Evolutionary conservation across 1,140 invertebrate genomes (phyloP).

Genomic region (Brachionus koreanus): DNA sequence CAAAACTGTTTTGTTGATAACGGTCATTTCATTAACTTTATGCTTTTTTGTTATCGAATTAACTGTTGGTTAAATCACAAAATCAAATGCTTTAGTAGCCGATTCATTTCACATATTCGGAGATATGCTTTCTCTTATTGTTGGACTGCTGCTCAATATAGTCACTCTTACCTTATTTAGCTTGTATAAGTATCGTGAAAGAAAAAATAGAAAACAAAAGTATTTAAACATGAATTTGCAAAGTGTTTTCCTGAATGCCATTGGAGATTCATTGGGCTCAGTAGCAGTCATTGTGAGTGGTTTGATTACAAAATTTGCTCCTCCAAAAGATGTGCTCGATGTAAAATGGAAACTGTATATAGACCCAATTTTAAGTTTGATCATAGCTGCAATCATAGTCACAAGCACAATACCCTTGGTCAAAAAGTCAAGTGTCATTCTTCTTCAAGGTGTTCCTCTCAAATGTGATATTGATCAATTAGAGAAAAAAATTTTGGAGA

Average conservation of each 20-base stretch:
- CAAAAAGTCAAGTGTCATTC: slow-evolving; percentile 61
- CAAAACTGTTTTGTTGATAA: background rate
- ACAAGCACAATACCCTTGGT: slow-evolving; percentile 61
- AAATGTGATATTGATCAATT: slow-evolving; percentile 60
- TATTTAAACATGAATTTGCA: slow-evolving; percentile 75
- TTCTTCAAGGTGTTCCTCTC: slow-evolving; percentile 63
- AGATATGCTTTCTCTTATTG: slow-evolving; percentile 62
- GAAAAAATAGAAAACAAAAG: background rate
- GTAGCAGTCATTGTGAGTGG: slow-evolving; percentile 69
- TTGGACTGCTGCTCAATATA: slow-evolving; percentile 54
- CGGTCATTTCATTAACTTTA: background rate
- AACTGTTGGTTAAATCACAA: slow-evolving; percentile 61
- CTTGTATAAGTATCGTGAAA: background rate
- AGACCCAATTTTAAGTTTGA: no score
- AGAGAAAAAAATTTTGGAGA: slow-evolving; percentile 55
- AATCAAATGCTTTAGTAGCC: slow-evolving; percentile 62
- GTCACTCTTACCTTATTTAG: background rate
- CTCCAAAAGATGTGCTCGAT: no score
- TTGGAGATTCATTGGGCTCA: slow-evolving; percentile 84
- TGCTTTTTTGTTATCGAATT: slow-evolving; percentile 62
- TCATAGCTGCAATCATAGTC: slow-evolving; percentile 62
- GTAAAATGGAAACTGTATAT: no score
- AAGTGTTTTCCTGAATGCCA: slow-evolving; percentile 88
- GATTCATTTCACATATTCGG: slow-evolving; percentile 64
- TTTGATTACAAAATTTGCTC: slow-evolving; percentile 70